phyloP scores from a whole-genome alignment of 2,113 vertebrate species.

The Zosterops pallidus region DNA sequence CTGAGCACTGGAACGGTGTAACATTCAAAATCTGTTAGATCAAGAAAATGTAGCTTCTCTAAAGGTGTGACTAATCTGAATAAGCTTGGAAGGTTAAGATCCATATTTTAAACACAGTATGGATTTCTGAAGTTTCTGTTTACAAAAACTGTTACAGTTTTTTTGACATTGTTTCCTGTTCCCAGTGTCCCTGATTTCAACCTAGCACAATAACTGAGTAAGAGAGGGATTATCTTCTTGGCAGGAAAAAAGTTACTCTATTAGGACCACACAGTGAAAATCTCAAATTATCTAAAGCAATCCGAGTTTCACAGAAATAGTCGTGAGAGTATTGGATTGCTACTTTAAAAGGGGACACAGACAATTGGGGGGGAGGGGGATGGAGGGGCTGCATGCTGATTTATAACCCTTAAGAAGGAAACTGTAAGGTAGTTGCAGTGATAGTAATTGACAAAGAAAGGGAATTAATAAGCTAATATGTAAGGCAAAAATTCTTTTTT shows the following conservation, averaged over 20 bases:
- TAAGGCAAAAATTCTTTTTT: neutral
- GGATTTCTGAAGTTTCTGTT: neutral
- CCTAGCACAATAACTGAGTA: neutral
- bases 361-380: no score
- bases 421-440: neutral
- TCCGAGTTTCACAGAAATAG: neutral
- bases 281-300: neutral
- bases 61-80: neutral
- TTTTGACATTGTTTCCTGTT: neutral
- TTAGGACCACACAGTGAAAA: constrained; percentile 27
- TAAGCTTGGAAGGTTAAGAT: neutral
- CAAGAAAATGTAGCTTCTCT: neutral
- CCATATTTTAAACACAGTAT: neutral
- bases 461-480: neutral
- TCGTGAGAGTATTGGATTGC: neutral
- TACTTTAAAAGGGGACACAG: fast-evolving
- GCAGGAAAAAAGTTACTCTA: neutral
- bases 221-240: neutral
- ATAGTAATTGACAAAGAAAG: neutral
- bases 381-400: neutral
- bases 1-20: neutral
- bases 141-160: neutral
- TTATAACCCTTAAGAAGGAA: neutral
- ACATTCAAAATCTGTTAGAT: neutral
- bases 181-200: neutral